A percentile compares a stretch with the other conserved stretches of the same genome.
Conservation (phyloP, 2,888 invertebrate species). For the Anorthoa munda region DNA sequence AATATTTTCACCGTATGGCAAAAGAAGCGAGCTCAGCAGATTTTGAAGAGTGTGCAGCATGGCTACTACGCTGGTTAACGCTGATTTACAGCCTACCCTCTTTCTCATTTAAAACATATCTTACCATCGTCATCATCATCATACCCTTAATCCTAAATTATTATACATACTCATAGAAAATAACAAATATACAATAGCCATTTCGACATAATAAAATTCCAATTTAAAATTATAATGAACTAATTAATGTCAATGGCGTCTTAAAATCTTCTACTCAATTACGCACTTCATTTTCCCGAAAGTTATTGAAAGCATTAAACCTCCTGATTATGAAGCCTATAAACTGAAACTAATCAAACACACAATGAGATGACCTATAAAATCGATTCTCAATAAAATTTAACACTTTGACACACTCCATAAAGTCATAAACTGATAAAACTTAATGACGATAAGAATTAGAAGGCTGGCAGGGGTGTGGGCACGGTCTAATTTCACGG, state of each 20-base stretch:
- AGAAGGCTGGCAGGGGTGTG: conserved; percentile 59
- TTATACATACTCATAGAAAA: too few relatives aligned
- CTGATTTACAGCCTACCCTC: too few relatives aligned
- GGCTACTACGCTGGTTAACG: too few relatives aligned
- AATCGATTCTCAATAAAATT: conserved; percentile 65
- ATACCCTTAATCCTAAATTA: too few relatives aligned
- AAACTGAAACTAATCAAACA: conserved; percentile 59
- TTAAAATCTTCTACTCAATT: background rate
- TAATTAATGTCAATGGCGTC: background rate
- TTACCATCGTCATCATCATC: too few relatives aligned
- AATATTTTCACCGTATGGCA: too few relatives aligned
- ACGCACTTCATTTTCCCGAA: conserved; percentile 12
- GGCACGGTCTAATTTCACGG: conserved; percentile 79
- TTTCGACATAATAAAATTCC: too few relatives aligned
- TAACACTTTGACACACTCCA: conserved; percentile 66
- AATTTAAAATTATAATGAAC: too few relatives aligned
- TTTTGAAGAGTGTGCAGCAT: too few relatives aligned
- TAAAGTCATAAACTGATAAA: conserved; percentile 68
- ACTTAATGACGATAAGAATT: conserved; percentile 74
- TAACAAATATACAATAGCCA: too few relatives aligned
- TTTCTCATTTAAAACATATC: too few relatives aligned
- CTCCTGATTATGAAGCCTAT: conserved; percentile 32
- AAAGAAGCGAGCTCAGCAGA: too few relatives aligned
- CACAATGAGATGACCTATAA: conserved; percentile 54
- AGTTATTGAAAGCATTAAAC: conserved; percentile 11